These are phyloP conservation scores for Lates japonicus DNA, from an alignment of 2,797 vertebrate genomes.

Conservation along the genomic window DNA sequence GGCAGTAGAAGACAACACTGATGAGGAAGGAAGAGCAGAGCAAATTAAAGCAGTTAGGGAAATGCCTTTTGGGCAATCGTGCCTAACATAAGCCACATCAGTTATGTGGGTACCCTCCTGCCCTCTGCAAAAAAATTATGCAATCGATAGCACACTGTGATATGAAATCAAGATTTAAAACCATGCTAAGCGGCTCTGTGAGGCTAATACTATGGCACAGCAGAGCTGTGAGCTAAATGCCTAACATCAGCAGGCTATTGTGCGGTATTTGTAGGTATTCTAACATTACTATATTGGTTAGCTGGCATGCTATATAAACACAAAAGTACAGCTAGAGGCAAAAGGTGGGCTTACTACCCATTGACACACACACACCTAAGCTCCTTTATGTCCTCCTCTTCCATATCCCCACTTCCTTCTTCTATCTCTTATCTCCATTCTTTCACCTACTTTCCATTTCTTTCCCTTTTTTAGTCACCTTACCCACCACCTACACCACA, in stretches of 20 bases:
- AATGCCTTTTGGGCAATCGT: slow-evolving; percentile 9
- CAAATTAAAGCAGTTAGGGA: not conserved
- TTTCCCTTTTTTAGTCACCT: slow-evolving; percentile 44
- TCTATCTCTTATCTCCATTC: slow-evolving; percentile 51
- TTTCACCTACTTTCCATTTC: slow-evolving; percentile 58
- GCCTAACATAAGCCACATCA: not conserved
- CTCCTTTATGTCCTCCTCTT: slow-evolving; percentile 54
- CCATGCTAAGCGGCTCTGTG: not conserved
- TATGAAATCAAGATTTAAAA: not conserved
- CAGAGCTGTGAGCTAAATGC: not conserved
- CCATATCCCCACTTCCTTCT: slow-evolving; percentile 27
- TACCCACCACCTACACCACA: not conserved
- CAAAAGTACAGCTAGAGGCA: not conserved
- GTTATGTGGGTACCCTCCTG: not conserved
- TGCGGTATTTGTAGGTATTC: too few species aligned
- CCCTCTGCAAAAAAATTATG: not conserved
- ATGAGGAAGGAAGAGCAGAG: not conserved
- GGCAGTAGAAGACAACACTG: not conserved
- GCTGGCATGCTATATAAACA: not conserved
- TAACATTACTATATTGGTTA: not conserved
- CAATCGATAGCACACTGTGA: slow-evolving; percentile 10
- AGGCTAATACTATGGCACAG: too few species aligned
- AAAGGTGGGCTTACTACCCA: not conserved
- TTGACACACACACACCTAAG: slow-evolving; percentile 35
- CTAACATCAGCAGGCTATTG: not conserved